Percentiles rank a stretch among this genome's conserved stretches.
phyloP scores from a whole-genome alignment of 1,140 invertebrate genomes.

The Pseudomyrmex gracilis region DNA sequence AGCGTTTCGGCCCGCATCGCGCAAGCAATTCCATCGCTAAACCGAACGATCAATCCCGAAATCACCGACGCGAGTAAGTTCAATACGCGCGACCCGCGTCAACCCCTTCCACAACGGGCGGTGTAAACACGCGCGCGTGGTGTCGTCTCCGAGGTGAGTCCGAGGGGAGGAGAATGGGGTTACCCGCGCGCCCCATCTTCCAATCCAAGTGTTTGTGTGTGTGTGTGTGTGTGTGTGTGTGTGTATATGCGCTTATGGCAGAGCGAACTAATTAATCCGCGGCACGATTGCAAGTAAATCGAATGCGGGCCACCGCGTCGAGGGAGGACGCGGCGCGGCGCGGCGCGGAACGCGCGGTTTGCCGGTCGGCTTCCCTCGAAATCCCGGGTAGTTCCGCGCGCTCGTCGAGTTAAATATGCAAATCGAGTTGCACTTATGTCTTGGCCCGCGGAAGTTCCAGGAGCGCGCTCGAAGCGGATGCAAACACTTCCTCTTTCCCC shows the following conservation, averaged over 20 bases:
- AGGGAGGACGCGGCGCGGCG: background rate
- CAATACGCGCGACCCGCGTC: background rate
- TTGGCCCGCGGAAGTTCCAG: slow-evolving; percentile 50
- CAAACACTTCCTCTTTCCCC: slow-evolving; percentile 43
- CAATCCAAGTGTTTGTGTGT: too few relatives aligned
- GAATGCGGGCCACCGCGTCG: slow-evolving; percentile 46
- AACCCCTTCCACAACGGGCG: background rate
- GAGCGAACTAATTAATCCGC: slow-evolving; percentile 68
- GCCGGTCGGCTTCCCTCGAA: background rate
- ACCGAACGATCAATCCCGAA: slow-evolving; percentile 21
- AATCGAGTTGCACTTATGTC: slow-evolving; percentile 74
- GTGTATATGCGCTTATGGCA: slow-evolving; percentile 44
- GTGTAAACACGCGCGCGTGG: slow-evolving; percentile 1
- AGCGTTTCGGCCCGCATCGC: background rate
- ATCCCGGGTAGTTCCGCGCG: slow-evolving; percentile 34
- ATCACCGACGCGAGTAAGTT: slow-evolving; percentile 20
- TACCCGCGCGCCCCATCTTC: background rate
- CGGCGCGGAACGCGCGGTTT: background rate
- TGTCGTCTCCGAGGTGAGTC: too few relatives aligned
- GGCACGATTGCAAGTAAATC: slow-evolving; percentile 68
- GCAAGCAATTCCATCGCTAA: slow-evolving; percentile 21
- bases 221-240: too few relatives aligned
- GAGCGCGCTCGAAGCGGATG: slow-evolving; percentile 28
- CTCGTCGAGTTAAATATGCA: slow-evolving; percentile 71
- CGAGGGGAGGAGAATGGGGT: too few relatives aligned